Base-by-base conservation (phyloP, 2,888 invertebrate species). In the Dioctria rufipes region DNA sequence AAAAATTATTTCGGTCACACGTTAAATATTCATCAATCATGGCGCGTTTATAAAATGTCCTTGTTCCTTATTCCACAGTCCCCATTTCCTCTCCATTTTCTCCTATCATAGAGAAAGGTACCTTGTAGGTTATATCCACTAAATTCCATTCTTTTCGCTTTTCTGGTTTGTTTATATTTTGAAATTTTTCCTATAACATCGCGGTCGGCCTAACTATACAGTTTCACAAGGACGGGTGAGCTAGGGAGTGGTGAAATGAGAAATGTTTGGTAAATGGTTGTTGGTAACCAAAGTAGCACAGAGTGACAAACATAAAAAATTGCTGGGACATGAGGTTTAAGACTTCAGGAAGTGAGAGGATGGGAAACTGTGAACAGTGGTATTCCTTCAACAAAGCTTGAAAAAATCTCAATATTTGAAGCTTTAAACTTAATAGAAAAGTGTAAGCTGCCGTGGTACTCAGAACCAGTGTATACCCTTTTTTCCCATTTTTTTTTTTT, bases 1-100 rank as follows among this genome's bases (percentile, higher is more conserved):
- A 79, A 79, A 79, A 81, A 79, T 81, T 78, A 81, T 81, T 81
- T 81, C 81, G 79, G 81, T 81, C 78, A 79, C 81, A 81, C 79
- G 79, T 81, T 78, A 81, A 81, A 78, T 73, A 81, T 81, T 81
- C 79, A 81, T 81, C 65, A 81, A 81, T 81, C 79, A 81, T 58
- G 66, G 71, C 46, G 54, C 40, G 42, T 49, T 63, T 63, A 58
- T 58, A 77, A 39, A 63, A 61, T 61, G 46, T 77, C 63, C 37
- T 63, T 77, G 63, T 25, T 61, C 61, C 63, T 39, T 63, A 63
- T 63, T 37, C 58, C n/a, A 25, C 40, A 9, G 42, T 37, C 40
- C 65, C 6, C 37, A 6, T 51, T 43, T 61, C 75, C 61, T 25
- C 42, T 4, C 46, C 67, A 9, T 9, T 13, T 37, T 43, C 13